Conservation (phyloP, 2,113 vertebrate genomes). For the Entelurus aequoreus region DNA sequence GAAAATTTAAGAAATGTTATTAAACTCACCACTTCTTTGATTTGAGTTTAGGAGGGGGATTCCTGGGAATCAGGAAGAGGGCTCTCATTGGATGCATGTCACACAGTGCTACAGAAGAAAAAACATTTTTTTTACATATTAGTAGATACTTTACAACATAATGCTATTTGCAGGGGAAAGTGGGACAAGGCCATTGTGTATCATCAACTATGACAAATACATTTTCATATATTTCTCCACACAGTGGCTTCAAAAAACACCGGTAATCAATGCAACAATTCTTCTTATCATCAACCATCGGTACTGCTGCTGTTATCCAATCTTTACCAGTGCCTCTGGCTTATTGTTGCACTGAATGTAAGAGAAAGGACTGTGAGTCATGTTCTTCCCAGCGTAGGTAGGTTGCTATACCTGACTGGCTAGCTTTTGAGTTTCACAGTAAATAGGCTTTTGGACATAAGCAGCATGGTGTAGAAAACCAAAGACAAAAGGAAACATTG, state of each 20-base stretch:
- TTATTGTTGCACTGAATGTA: conserved; percentile 51
- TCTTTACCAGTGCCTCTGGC: conserved; percentile 49
- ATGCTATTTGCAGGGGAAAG: neutral
- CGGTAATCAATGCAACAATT: conserved; percentile 31
- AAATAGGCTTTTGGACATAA: conserved; percentile 39
- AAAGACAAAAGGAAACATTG: conserved; percentile 11
- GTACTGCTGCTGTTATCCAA: conserved; percentile 58
- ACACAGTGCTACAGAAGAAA: conserved; percentile 75
- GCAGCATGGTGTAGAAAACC: conserved; percentile 30
- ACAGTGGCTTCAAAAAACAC: conserved; percentile 32
- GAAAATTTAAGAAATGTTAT: neutral
- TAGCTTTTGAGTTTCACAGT: conserved; percentile 52
- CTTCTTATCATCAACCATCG: conserved; percentile 44
- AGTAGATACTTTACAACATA: conserved; percentile 4
- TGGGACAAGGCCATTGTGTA: neutral
- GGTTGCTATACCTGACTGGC: conserved; percentile 66
- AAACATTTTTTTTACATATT: neutral
- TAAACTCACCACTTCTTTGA: conserved; percentile 87
- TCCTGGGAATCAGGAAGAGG: conserved; percentile 88
- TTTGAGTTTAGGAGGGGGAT: conserved; percentile 87
- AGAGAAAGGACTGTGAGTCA: conserved; percentile 61
- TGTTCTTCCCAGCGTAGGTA: conserved; percentile 63
- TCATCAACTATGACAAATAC: conserved; percentile 4
- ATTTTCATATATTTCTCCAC: conserved; percentile 14
- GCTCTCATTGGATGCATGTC: conserved; percentile 94